Base-by-base conservation (phyloP, 2,888 invertebrate genomes). In the Teleogryllus oceanicus region DNA sequence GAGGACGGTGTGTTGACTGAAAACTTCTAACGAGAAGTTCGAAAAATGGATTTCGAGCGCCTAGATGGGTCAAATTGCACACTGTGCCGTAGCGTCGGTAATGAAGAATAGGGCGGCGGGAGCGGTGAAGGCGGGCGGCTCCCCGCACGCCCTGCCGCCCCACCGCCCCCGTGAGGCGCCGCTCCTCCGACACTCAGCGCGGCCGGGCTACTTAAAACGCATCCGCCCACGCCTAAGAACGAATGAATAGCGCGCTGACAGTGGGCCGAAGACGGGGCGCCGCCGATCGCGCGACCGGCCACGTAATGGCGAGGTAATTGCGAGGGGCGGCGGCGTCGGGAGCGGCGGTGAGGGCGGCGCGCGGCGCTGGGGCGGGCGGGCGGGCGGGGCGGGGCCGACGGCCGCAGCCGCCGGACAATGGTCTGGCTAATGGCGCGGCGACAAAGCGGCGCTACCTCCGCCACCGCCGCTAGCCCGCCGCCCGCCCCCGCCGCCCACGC, bases 341-440 rank as follows among this genome's bases (percentile, higher is more conserved):
- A n/a, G 16, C 16, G 16, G 62, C 3, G n/a, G n/a, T 13, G 62
- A 13, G 62, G 16, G 62, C 62, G 62, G 62, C 16, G 62, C 4
- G 5, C 16, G 62, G 16, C 62, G 62, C 62, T 4, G 62, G 62
- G 3, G 62, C 16, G 4, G 62, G 62, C 0, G 62, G n/a, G n/a
- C 16, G 16, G 16, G 62, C 1, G 62, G 16, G 62, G 1, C 16
- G 5, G 62, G 16, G 62, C 4, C 16, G 62, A n/a, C 62, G 62
- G 62, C 62, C 62, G 62, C 62, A 62, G 62, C n/a, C 62, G 62
- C 62, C 62, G 62, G 62, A 62, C 62, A 62, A 62, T 62, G 62
- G 62, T 62, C 62, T 13, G 62, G 62, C 62, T 62, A 62, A 62
- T 62, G 62, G 62, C 62, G 62, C 62, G 62, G n/a, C 62, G 62